These are phyloP conservation scores for Hofmannophila pseudospretella DNA, from an alignment of 2,888 invertebrate genomes.

Conservation along the genomic window DNA sequence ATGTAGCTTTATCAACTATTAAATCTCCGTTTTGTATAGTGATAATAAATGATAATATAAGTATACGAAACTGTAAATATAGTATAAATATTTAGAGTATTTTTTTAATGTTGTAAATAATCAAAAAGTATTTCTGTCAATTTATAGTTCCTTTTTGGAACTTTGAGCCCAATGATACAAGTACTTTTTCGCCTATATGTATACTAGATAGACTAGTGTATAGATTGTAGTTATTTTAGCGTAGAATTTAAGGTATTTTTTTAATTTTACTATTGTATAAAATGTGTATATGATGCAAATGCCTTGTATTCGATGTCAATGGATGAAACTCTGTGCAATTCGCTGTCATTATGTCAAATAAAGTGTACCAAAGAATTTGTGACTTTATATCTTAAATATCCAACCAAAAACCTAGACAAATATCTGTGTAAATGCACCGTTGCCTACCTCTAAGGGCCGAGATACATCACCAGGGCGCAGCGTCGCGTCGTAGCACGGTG, in stretches of 20 bases:
- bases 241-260: conserved; percentile 9
- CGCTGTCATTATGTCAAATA: conserved; percentile 50
- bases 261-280: conserved; percentile 5
- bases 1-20: conserved; percentile 2
- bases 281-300: conserved; percentile 15
- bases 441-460: no score
- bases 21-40: not conserved
- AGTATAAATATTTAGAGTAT: conserved; percentile 16
- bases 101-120: conserved; percentile 22
- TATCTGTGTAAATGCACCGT: no score
- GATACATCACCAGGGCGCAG: no score
- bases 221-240: not conserved
- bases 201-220: not conserved
- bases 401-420: not conserved
- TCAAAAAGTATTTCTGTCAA: conserved; percentile 62
- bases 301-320: conserved; percentile 56
- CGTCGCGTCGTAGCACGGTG: no score
- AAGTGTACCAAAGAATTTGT: conserved; percentile 46
- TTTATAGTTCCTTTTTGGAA: conserved; percentile 36
- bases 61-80: conserved; percentile 16
- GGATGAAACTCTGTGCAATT: conserved; percentile 56
- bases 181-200: conserved; percentile 50
- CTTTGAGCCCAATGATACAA: conserved; percentile 67
- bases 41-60: not conserved
- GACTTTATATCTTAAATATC: not conserved